Conservation (phyloP, 2,888 invertebrate genomes). For the Mechanitis messenoides region DNA sequence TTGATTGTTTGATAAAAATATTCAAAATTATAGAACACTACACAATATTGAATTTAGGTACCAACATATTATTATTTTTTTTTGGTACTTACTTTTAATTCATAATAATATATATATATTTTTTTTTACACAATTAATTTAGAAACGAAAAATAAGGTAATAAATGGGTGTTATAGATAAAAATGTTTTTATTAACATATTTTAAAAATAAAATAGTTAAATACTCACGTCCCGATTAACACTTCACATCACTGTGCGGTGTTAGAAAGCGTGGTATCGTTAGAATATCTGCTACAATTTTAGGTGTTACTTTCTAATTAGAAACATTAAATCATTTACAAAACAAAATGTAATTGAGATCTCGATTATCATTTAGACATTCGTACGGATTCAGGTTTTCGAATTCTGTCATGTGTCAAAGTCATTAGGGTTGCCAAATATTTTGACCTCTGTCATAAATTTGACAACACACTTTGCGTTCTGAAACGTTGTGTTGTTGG, state of each 20-base stretch:
- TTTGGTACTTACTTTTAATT: too few species aligned
- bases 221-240: conserved; percentile 10
- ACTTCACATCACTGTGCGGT: conserved; percentile 22
- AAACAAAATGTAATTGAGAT: conserved; percentile 21
- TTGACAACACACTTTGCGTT: neutral
- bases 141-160: neutral
- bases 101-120: too few species aligned
- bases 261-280: conserved; percentile 23
- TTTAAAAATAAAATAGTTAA: neutral
- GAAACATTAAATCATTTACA: conserved; percentile 21
- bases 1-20: too few species aligned
- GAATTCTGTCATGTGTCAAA: conserved; percentile 13
- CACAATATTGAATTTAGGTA: too few species aligned
- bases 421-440: conserved; percentile 3
- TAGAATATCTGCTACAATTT: conserved; percentile 13
- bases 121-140: too few species aligned
- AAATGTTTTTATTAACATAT: neutral
- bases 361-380: conserved; percentile 9
- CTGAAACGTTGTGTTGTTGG: neutral
- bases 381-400: conserved; percentile 5
- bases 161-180: conserved; percentile 1
- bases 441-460: neutral
- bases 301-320: conserved; percentile 25
- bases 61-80: too few species aligned
- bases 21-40: neutral